A percentile compares a stretch with the other conserved stretches of the same genome.
These are phyloP conservation scores for Proterorhinus semilunaris DNA, from an alignment of 2,113 vertebrate species.

Conservation along the genomic window DNA sequence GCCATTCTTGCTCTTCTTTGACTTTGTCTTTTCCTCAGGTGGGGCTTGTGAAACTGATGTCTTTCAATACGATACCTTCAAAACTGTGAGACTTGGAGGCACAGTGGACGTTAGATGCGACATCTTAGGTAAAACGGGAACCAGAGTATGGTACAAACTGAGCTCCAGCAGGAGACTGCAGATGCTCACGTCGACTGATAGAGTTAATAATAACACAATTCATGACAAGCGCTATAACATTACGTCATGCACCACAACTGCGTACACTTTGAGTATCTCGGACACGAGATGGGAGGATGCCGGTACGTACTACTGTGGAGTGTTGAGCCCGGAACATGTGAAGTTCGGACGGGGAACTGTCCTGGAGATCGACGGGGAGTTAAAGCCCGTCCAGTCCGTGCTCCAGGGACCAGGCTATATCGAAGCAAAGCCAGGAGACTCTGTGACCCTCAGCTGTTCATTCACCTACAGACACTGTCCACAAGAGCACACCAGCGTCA, in stretches of 20 bases:
- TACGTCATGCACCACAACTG: neutral
- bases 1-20: too few species aligned
- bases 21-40: too few species aligned
- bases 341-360: neutral
- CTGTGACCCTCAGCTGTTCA: conserved; percentile 1
- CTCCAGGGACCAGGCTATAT: conserved; percentile 15
- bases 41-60: neutral
- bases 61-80: too few species aligned
- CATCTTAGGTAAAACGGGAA: accelerated
- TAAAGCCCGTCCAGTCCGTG: conserved; percentile 3
- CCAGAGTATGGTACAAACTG: conserved; percentile 27
- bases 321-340: neutral
- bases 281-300: neutral
- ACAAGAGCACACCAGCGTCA: neutral
- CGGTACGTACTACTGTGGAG: conserved; percentile 1
- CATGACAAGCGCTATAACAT: neutral
- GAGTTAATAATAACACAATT: too few species aligned
- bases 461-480: neutral
- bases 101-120: accelerated
- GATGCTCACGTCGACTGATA: neutral
- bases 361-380: neutral
- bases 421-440: neutral
- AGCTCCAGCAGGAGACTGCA: conserved; percentile 4
- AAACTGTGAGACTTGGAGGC: neutral
- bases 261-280: neutral